A percentile compares a stretch with the other conserved stretches of the same genome.
Evolutionary conservation across 2,113 vertebrate genomes (phyloP).

Genomic region (Uria lomvia): DNA sequence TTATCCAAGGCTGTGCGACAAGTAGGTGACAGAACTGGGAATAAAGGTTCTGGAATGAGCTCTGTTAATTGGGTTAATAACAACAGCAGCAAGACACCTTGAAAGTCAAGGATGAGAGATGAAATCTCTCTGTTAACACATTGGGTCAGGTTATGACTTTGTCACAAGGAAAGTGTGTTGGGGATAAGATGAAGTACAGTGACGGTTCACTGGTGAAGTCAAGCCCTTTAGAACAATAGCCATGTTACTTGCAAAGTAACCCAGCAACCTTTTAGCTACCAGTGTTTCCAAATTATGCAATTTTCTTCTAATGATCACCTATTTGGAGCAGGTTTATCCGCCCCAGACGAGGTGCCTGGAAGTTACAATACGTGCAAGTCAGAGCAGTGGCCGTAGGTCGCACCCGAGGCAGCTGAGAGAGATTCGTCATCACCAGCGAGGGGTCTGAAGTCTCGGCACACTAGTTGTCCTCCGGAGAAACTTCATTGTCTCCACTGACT

Average conservation of each 20-base stretch:
- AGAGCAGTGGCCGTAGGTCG: neutral
- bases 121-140: neutral
- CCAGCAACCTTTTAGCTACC: neutral
- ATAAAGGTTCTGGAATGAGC: neutral
- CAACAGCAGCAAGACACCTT: neutral
- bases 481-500: neutral
- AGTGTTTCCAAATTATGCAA: neutral
- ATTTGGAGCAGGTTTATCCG: neutral
- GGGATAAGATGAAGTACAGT: neutral
- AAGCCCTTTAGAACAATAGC: neutral
- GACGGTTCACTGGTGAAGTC: neutral
- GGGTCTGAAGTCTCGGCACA: neutral
- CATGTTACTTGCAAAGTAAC: neutral
- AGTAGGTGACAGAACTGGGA: neutral
- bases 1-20: neutral
- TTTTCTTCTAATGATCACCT: neutral
- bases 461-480: neutral
- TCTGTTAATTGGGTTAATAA: neutral
- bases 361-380: neutral
- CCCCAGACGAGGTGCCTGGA: neutral
- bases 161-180: neutral
- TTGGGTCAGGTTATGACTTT: neutral
- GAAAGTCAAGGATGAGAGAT: neutral
- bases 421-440: fast-evolving
- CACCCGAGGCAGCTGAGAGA: neutral